Percentiles rank a stretch among this genome's conserved stretches.
Conservation (phyloP, 2,888 invertebrate genomes). For the Tiphia femorata region DNA sequence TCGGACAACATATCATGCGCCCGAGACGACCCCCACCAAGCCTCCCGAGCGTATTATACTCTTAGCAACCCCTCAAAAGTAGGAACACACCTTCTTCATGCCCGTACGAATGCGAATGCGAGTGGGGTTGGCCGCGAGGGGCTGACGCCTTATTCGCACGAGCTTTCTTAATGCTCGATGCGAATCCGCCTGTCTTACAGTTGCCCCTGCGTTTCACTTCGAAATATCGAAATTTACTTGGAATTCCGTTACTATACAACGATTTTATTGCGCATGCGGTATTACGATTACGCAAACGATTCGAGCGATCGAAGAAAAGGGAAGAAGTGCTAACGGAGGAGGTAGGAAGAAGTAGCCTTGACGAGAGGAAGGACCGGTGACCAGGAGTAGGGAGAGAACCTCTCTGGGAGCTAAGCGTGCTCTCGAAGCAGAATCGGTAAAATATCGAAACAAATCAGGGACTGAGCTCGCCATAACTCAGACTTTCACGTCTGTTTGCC, state of each 20-base stretch:
- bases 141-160: no score
- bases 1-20: conserved; percentile 62
- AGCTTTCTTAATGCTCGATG: no score
- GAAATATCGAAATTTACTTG: no score
- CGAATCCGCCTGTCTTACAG: no score
- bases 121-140: no score
- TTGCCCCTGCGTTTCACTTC: no score
- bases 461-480: conserved; percentile 64
- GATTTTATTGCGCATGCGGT: no score
- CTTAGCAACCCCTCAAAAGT: conserved; percentile 43
- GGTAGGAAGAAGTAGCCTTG: conserved; percentile 6
- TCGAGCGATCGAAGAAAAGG: neutral
- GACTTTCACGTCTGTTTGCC: conserved; percentile 64
- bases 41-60: conserved; percentile 41
- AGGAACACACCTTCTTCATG: conserved; percentile 29
- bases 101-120: conserved; percentile 46
- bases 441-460: conserved; percentile 67
- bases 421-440: conserved; percentile 57
- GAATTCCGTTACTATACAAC: no score
- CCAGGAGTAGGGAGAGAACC: neutral
- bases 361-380: neutral
- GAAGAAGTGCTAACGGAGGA: conserved; percentile 1
- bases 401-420: neutral
- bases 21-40: conserved; percentile 39
- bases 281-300: no score